phyloP scores from a whole-genome alignment of 2,888 invertebrate genomes.

The Luperina testacea region DNA sequence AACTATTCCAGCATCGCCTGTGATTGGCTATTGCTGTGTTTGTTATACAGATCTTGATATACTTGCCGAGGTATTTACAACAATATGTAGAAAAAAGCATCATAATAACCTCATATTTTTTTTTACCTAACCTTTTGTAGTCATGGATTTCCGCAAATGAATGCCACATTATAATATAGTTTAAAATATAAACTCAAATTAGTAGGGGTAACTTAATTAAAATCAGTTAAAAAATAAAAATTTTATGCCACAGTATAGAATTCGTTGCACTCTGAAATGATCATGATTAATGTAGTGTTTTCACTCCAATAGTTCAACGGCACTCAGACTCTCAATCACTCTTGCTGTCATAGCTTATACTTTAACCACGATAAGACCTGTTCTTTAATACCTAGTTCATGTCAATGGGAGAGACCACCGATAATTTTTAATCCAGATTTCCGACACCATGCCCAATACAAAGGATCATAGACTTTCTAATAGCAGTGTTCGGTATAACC shows the following conservation, averaged over 20 bases:
- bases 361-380: neutral
- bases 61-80: neutral
- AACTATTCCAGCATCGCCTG: constrained; percentile 32
- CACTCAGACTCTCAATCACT: neutral
- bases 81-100: neutral
- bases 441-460: neutral
- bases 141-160: neutral
- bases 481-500: constrained; percentile 41
- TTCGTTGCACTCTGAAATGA: too few relatives aligned
- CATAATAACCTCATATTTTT: neutral
- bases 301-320: neutral
- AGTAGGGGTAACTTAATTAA: neutral
- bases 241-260: too few relatives aligned
- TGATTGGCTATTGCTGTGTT: constrained; percentile 24
- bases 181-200: neutral
- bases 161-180: neutral
- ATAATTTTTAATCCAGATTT: neutral
- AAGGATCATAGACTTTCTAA: constrained; percentile 13
- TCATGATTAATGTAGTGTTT: too few relatives aligned
- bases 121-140: neutral
- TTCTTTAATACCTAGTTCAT: too few relatives aligned
- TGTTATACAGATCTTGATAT: neutral
- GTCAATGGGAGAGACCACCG: neutral
- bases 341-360: neutral
- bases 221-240: neutral